A percentile compares a stretch with the other conserved stretches of the same genome.
These are phyloP conservation scores for Dipus sagitta DNA, from an alignment of 2,797 vertebrate species.

Conservation along the genomic window DNA sequence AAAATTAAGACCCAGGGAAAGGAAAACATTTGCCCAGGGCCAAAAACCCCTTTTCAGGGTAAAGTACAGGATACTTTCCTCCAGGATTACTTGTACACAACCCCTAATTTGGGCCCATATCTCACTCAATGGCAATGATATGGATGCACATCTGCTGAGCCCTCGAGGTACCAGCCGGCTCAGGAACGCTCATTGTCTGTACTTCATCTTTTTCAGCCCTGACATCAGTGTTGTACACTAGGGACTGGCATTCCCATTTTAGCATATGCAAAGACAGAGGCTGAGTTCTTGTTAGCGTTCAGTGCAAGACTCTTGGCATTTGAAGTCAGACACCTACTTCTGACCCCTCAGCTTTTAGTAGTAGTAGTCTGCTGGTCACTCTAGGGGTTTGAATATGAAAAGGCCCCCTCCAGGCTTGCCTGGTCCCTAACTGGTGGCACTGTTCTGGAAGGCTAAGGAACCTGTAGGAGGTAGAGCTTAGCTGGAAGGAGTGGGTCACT, in stretches of 20 bases:
- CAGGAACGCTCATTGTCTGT: neutral
- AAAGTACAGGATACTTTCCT: neutral
- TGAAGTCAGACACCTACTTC: neutral
- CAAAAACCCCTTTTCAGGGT: neutral
- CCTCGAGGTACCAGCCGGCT: neutral
- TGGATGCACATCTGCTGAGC: neutral
- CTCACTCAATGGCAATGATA: neutral
- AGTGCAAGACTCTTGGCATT: neutral
- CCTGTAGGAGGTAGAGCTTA: neutral
- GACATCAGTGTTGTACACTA: rapidly evolving
- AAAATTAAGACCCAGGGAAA: neutral
- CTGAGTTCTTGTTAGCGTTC: neutral
- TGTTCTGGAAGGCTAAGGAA: neutral
- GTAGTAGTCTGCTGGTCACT: rapidly evolving
- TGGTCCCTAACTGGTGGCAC: neutral
- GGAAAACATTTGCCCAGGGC: neutral
- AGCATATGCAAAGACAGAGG: neutral
- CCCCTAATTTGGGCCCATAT: neutral
- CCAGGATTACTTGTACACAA: neutral
- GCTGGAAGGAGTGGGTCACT: neutral
- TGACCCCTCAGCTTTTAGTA: neutral
- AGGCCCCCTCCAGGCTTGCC: neutral
- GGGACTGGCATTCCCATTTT: neutral
- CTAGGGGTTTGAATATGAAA: neutral
- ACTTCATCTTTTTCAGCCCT: neutral